Percentiles rank a stretch among this genome's conserved stretches.
Evolutionary conservation across 2,797 vertebrate genomes (phyloP).

Genomic region (Bovichtus variegatus): DNA sequence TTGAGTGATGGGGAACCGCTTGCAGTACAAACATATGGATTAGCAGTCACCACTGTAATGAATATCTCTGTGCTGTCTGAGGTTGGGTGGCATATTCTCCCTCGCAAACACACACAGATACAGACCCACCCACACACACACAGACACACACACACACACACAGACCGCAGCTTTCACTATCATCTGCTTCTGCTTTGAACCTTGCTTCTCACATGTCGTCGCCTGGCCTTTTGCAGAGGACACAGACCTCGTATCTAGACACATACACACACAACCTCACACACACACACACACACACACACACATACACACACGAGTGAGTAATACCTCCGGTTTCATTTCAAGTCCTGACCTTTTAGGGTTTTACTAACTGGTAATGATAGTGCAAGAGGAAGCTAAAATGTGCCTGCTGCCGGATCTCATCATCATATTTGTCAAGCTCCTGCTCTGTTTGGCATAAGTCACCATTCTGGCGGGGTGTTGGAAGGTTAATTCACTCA

Average conservation of each 20-base stretch:
- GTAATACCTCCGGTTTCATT: slow-evolving; percentile 59
- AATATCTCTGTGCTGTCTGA: slow-evolving; percentile 69
- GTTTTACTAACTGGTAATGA: slow-evolving; percentile 58
- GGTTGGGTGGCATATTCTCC: slow-evolving; percentile 61
- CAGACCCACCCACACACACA: not conserved
- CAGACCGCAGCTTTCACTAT: slow-evolving; percentile 40
- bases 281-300: slow-evolving; percentile 16
- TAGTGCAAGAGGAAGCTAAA: slow-evolving; percentile 44
- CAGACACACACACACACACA: slow-evolving; percentile 20
- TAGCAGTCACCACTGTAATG: slow-evolving; percentile 77
- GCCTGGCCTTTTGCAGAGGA: slow-evolving; percentile 66
- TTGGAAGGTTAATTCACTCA: slow-evolving; percentile 62
- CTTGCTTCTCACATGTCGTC: slow-evolving; percentile 54
- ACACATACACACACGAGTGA: slow-evolving; percentile 21
- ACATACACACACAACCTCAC: slow-evolving; percentile 5
- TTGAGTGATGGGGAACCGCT: slow-evolving; percentile 71
- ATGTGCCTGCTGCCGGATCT: slow-evolving; percentile 48
- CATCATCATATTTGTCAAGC: slow-evolving; percentile 60
- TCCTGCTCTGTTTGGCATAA: slow-evolving; percentile 54
- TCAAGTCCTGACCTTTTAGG: slow-evolving; percentile 71
- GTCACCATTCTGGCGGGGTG: slow-evolving; percentile 41
- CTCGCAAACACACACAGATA: not conserved
- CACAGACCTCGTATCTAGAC: slow-evolving; percentile 53
- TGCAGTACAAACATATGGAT: slow-evolving; percentile 81
- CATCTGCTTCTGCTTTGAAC: slow-evolving; percentile 68